phyloP scores from a whole-genome alignment of 2,113 vertebrate genomes.

The Upupa epops region DNA sequence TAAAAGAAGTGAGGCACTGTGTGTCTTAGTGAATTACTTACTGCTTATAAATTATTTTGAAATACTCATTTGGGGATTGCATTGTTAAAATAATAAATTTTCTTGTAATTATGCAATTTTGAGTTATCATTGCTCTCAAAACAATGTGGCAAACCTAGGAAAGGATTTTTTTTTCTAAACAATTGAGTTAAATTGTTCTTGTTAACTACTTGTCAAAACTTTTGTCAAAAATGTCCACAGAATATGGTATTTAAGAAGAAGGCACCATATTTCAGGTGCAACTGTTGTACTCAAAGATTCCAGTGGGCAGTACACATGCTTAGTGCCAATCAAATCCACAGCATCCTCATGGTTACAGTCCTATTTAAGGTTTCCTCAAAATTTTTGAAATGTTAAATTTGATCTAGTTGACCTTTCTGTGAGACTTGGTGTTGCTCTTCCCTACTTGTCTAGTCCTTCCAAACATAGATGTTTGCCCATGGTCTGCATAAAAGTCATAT shows the following conservation, averaged over 20 bases:
- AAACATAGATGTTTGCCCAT: neutral
- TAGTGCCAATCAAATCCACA: neutral
- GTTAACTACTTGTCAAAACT: neutral
- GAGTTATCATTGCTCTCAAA: neutral
- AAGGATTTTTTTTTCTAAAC: neutral
- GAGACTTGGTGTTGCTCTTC: neutral
- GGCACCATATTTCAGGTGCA: neutral
- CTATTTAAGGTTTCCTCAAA: neutral
- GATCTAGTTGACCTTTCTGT: neutral
- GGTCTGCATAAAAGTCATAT: neutral
- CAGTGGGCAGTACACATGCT: neutral
- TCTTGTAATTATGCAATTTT: neutral
- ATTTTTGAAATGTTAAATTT: neutral
- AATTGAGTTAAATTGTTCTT: neutral
- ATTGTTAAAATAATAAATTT: neutral
- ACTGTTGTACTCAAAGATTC: neutral
- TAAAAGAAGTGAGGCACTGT: neutral
- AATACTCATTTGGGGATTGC: neutral
- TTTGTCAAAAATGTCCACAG: neutral
- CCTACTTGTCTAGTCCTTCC: neutral
- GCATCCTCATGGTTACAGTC: rapidly evolving
- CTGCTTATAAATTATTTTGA: neutral
- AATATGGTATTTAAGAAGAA: neutral
- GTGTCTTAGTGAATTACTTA: neutral
- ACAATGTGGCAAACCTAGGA: neutral